A percentile compares a stretch with the other conserved stretches of the same genome.
These are phyloP conservation scores for Drosophila simulans DNA, from an alignment of 1,140 invertebrate genomes.

Conservation along the genomic window DNA sequence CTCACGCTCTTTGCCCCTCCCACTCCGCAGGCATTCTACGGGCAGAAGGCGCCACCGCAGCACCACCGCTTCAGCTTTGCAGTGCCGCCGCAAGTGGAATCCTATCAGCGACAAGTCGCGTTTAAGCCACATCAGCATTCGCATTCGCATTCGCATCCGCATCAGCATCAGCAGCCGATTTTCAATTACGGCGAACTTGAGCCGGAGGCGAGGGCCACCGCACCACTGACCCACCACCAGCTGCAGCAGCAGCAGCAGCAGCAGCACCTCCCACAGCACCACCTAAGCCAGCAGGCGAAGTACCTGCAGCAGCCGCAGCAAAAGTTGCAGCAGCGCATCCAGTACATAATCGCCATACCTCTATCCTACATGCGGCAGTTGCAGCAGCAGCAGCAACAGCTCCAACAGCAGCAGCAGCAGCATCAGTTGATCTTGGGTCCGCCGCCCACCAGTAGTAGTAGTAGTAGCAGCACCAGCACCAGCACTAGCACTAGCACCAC, in stretches of 20 bases:
- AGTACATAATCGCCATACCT: constrained; percentile 81
- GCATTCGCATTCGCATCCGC: background rate
- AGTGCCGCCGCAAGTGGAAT: constrained; percentile 64
- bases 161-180: constrained; percentile 5
- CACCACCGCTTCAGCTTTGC: constrained; percentile 70
- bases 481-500: constrained; percentile 15
- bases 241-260: constrained; percentile 15
- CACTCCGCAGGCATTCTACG: background rate
- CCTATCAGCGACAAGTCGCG: constrained; percentile 54
- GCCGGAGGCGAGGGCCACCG: constrained; percentile 22
- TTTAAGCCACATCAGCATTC: constrained; percentile 19
- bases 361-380: constrained; percentile 74
- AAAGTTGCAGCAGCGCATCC: constrained; percentile 61
- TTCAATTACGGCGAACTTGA: constrained; percentile 57
- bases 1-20: no score
- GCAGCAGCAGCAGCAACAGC: constrained; percentile 68
- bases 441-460: constrained; percentile 1
- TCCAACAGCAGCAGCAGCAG: constrained; percentile 36
- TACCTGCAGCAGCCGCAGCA: constrained; percentile 36
- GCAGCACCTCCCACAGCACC: background rate
- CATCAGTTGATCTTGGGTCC: background rate
- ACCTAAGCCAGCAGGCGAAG: constrained; percentile 14
- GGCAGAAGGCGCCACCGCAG: constrained; percentile 37
- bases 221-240: constrained; percentile 23
- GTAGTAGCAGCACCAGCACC: constrained; percentile 21